Conservation (phyloP, 2,797 vertebrate genomes). For the Trachops cirrhosus region DNA sequence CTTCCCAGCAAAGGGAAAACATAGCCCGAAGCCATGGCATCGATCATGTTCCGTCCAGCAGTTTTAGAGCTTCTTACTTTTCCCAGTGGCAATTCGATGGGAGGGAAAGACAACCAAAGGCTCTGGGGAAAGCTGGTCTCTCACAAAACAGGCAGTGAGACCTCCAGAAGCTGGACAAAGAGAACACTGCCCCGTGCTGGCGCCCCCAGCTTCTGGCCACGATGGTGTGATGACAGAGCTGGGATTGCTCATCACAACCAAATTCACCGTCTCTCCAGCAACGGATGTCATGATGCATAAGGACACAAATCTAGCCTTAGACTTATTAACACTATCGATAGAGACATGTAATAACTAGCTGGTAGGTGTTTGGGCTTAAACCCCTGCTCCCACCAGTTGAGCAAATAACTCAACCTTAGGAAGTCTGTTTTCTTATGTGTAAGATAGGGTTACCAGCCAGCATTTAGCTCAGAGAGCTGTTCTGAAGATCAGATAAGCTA, state of each 20-base stretch:
- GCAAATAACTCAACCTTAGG: background rate
- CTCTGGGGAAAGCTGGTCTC: background rate
- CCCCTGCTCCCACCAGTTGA: background rate
- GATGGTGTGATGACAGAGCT: background rate
- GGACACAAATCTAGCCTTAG: background rate
- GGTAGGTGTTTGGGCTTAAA: background rate
- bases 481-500: constrained; percentile 33
- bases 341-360: background rate
- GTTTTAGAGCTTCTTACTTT: constrained; percentile 83
- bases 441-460: background rate
- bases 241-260: background rate
- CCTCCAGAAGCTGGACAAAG: constrained; percentile 19
- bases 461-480: background rate
- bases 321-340: background rate
- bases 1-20: constrained; percentile 79
- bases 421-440: background rate
- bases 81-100: constrained; percentile 66
- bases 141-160: constrained; percentile 49
- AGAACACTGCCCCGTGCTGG: background rate
- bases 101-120: constrained; percentile 60
- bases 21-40: constrained; percentile 81
- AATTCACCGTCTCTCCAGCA: background rate
- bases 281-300: background rate
- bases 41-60: constrained; percentile 86
- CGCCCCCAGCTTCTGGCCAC: background rate